Evolutionary conservation across 2,797 vertebrate genomes (phyloP).

Genomic region (Channallabes apus): DNA sequence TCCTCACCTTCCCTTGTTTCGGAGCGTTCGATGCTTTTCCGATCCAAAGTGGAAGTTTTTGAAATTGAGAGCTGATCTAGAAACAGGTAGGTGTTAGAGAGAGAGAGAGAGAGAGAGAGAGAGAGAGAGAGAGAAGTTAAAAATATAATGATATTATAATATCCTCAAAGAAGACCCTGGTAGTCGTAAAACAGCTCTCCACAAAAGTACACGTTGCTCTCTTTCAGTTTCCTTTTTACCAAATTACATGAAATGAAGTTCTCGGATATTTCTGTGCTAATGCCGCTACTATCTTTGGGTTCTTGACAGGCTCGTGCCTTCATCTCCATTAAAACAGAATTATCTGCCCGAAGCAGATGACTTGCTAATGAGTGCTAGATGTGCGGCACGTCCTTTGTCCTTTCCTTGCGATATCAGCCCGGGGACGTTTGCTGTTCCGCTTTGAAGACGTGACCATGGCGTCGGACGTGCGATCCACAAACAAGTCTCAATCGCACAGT

Average conservation of each 20-base stretch:
- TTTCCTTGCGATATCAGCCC: slow-evolving; percentile 20
- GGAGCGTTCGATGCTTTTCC: neutral
- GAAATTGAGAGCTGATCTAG: neutral
- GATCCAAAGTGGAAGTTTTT: neutral
- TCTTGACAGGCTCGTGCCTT: slow-evolving; percentile 41
- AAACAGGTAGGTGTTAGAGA: too few species aligned
- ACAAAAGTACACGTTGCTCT: neutral
- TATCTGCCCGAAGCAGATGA: slow-evolving; percentile 51
- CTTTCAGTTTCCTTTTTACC: neutral
- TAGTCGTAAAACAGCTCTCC: neutral
- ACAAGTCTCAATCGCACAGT: neutral
- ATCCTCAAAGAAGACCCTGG: neutral
- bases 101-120: too few species aligned
- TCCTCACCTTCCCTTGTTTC: neutral
- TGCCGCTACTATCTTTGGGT: slow-evolving; percentile 19
- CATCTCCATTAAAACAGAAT: slow-evolving; percentile 49
- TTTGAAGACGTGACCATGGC: neutral
- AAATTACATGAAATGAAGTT: slow-evolving; percentile 26
- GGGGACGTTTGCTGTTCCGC: slow-evolving; percentile 7
- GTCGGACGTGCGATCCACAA: neutral
- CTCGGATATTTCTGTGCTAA: slow-evolving; percentile 22
- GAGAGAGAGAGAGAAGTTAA: too few species aligned
- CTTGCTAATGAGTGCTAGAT: slow-evolving; percentile 47
- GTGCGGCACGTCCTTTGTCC: slow-evolving; percentile 33
- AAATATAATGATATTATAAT: neutral